Base-by-base conservation (phyloP, 2,797 vertebrate species). In the Sarcophilus harrisii region DNA sequence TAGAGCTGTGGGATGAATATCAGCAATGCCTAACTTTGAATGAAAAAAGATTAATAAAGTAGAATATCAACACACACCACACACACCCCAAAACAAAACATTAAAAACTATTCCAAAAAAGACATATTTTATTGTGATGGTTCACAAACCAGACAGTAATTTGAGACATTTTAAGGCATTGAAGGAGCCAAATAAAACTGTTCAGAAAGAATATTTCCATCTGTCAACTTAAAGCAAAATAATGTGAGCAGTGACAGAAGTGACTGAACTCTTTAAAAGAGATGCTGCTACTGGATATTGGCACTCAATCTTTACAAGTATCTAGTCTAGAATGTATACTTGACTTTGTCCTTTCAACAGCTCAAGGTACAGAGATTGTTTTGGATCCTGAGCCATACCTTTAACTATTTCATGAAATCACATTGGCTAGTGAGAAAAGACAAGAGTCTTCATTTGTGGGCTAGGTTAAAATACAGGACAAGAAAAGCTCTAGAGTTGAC, bases 121-220 rank as follows among this genome's bases (percentile, higher is more conserved):
- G 90, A 96, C 95, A 96, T 95, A 97, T 96, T 98, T 95, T 96
- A 81, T 96, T 92, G 97, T 96, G 96, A 96, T 89, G 96, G 97
- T 94, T 97, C 94, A 97, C 96, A 97, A 97, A 94, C 0, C 97
- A 98, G 97, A 98, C 96, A 96, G 97, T 95, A 98, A 96, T 94
- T 13, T 90, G 96, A 98, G 97, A 98, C 96, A 97, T 94, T 97
- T 90, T 81, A 98, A 92, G 95, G 92, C 95, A 98, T 98, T 97
- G 97, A 97, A 98, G 96, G 92, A 98, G 97, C 97, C 98, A 98
- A 96, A 95, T 81, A 96, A 97, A 98, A 98, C 98, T 98, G 96
- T 97, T 97, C 96, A 98, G 97, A 96, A 96, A 96, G 98, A 97
- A 97, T 95, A 66, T 97, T 98, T 98, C 98, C 95, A 97, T 96